Conservation (phyloP, 92 coral and sea anemone genomes). For the Ricordea florida region DNA sequence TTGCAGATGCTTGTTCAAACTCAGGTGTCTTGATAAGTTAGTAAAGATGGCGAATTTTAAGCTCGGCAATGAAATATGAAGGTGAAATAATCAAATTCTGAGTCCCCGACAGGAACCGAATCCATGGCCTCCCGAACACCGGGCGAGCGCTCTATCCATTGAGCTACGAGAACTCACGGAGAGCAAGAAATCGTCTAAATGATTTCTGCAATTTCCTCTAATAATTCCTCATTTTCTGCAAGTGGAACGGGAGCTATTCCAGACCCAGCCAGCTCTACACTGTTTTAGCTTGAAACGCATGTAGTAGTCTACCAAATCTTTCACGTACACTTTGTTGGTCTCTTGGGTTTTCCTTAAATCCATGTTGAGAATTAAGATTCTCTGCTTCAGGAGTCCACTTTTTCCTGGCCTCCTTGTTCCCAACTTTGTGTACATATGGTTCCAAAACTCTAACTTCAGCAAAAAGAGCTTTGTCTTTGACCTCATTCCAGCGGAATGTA, state of each 20-base stretch:
- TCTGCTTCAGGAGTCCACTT: slow-evolving; percentile 38
- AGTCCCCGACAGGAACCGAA: too few species aligned
- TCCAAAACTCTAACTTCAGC: slow-evolving; percentile 26
- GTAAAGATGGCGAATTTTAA: too few species aligned
- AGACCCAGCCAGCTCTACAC: slow-evolving; percentile 23
- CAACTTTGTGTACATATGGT: slow-evolving; percentile 35
- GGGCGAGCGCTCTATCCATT: too few species aligned
- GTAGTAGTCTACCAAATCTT: slow-evolving; percentile 39
- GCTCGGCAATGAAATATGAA: too few species aligned
- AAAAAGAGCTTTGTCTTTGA: slow-evolving; percentile 21
- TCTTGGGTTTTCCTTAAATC: slow-evolving; percentile 16
- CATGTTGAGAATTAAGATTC: slow-evolving; percentile 6
- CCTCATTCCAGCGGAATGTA: slow-evolving; percentile 49
- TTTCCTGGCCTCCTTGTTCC: slow-evolving; percentile 40
- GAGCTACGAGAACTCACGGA: too few species aligned
- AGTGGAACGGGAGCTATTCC: slow-evolving; percentile 45
- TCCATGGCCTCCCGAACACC: neutral
- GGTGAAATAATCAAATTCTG: too few species aligned
- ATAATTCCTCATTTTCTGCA: slow-evolving; percentile 22
- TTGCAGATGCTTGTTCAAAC: neutral
- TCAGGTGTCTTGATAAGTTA: too few species aligned
- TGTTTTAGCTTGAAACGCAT: slow-evolving; percentile 21
- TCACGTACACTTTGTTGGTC: slow-evolving; percentile 53
- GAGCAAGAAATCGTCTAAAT: slow-evolving; percentile 19
- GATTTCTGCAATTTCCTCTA: slow-evolving; percentile 42